Evolutionary conservation across 2,888 invertebrate genomes (phyloP).

Genomic region (Tenthredo distinguenda): DNA sequence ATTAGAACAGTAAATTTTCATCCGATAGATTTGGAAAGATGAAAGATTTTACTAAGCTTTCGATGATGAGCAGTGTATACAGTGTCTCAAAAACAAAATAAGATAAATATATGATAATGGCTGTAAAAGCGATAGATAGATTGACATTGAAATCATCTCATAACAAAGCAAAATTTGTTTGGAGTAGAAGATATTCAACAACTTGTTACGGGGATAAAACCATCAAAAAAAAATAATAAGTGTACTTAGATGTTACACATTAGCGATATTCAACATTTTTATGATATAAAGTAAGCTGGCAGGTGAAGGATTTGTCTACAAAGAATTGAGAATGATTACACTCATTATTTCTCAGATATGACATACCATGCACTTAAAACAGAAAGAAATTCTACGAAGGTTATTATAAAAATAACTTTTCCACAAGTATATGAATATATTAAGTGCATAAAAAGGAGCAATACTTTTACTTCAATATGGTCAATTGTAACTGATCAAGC

Average conservation of each 20-base stretch:
- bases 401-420: background rate
- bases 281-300: background rate
- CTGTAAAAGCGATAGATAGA: background rate
- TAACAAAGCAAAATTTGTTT: conserved; percentile 13
- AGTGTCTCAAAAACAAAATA: conserved; percentile 2
- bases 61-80: background rate
- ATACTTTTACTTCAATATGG: background rate
- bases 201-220: conserved; percentile 71
- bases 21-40: conserved; percentile 62
- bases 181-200: conserved; percentile 75
- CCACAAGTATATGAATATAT: background rate
- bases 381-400: background rate
- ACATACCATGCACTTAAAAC: conserved; percentile 7
- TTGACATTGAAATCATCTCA: background rate
- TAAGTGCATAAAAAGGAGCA: background rate
- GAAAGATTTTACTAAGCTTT: background rate
- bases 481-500: background rate
- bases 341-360: conserved; percentile 33
- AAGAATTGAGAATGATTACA: conserved; percentile 17
- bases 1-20: conserved; percentile 55
- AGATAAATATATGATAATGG: conserved; percentile 24
- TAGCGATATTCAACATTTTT: background rate
- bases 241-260: background rate
- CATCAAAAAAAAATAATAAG: conserved; percentile 44
- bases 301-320: background rate